Evolutionary conservation across 2,797 vertebrate species (phyloP), one percentile per base, ranked within the genome.

Genomic region (Myoxocephalus aenaeus): DNA sequence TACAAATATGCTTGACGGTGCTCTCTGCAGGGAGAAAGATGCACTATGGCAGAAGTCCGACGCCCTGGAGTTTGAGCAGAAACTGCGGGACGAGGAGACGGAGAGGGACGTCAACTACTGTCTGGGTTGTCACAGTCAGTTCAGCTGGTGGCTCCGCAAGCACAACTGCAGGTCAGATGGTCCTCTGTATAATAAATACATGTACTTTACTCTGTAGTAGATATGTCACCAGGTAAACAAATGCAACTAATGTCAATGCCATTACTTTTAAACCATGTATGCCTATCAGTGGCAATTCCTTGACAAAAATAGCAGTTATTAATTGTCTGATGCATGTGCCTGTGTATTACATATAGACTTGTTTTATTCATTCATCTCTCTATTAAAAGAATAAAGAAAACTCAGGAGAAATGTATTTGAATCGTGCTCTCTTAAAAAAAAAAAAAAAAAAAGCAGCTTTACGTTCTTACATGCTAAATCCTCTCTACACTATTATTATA

Each of bases 41-140:
- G 96, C 94, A 5, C 92, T 98, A 69, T 98, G 97, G 97, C 96
- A 98, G 88, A 98, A 97, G 88, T 96, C 96, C 0, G 97, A 98
- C 42, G 97, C 97, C 22, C 90, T 98, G 82, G 97, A 98, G 90
- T 98, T 97, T 89, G 96, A 97, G 77, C 97, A 97, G 94, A 98
- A 97, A 88, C 93, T 95, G 61, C 93, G 93, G 18, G 95, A 96
- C 0, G 97, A 97, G 89, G 96, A 98, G 82, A 96, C 93, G 0
- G 97, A 97, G 88, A 82, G 89, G 1, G 97, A 97, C 25, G 92
- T 93, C 9, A 96, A 93, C 86, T 92, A 96, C 68, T 99, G 98
- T 68, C 86, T 95, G 1, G 95, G 95, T 83, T 99, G 98, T 85
- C 95, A 92, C 87, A 95, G 93, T 29, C 96, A 96, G 86, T 99